Percentiles rank a stretch among this genome's conserved stretches.
phyloP scores from a whole-genome alignment of 30 jellyfish, hydroid and myxozoan genomes.

The Aurelia coerulea region DNA sequence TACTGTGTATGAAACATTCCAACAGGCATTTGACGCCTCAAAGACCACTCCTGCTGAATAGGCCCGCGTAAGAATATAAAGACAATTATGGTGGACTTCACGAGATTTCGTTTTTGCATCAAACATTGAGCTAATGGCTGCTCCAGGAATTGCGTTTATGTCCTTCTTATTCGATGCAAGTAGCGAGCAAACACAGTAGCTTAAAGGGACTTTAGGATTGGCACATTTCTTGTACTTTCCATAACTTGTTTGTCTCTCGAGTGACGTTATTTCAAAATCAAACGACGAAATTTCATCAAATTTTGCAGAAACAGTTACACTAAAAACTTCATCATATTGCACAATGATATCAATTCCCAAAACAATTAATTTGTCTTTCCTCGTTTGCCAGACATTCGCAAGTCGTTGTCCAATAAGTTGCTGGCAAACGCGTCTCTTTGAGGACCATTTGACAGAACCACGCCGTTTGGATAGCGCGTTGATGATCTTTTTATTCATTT shows the following conservation, averaged over 20 bases:
- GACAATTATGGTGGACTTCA: slow-evolving; percentile 29
- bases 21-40: slow-evolving; percentile 67
- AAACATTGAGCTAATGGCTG: slow-evolving; percentile 44
- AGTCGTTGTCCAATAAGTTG: slow-evolving; percentile 39
- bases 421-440: slow-evolving; percentile 25
- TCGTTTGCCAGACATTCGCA: slow-evolving; percentile 68
- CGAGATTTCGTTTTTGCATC: slow-evolving; percentile 19
- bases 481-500: slow-evolving; percentile 8
- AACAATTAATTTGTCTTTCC: background rate
- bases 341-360: slow-evolving; percentile 56
- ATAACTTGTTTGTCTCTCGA: slow-evolving; percentile 50
- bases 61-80: slow-evolving; percentile 29
- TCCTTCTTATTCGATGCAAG: background rate
- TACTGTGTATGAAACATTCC: slow-evolving; percentile 43
- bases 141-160: slow-evolving; percentile 7
- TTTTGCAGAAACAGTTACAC: slow-evolving; percentile 8
- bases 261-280: slow-evolving; percentile 21
- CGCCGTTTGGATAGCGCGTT: slow-evolving; percentile 7
- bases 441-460: background rate
- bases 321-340: slow-evolving; percentile 36
- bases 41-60: slow-evolving; percentile 63
- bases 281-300: slow-evolving; percentile 7
- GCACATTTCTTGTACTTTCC: slow-evolving; percentile 66
- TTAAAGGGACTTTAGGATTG: slow-evolving; percentile 18
- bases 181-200: slow-evolving; percentile 46